Evolutionary conservation across 1,140 invertebrate genomes (phyloP), one percentile per base, ranked within the genome.

Genomic region (Aethina tumida): DNA sequence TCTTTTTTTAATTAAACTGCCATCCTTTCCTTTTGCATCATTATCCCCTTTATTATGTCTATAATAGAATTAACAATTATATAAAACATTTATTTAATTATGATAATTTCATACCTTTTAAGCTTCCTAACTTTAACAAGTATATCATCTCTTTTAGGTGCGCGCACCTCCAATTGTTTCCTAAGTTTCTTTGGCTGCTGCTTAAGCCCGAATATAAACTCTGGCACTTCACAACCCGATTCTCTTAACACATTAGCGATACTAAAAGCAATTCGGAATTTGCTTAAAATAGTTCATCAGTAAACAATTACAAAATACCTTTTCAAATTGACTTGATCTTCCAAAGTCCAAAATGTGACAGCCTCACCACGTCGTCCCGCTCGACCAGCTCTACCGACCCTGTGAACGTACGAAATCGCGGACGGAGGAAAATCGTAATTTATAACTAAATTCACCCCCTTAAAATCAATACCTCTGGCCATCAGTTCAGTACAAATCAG

Each of bases 381-480:
- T 51, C 96, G 67, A 2, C 96, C 96, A 1, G 94, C 96, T 40
- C 96, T 43, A 18, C 92, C 87, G 67, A 77, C 67, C 44, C 71
- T 76, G 67, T 99, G 96, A 49, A 99, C 86, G 55, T 99, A 99
- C 10, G 87, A 84, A 39, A 97, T 85, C 25, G 84, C 80, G 21
- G 81, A 85, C 8, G 81, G 77, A 17, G 96, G 96, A 58, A 98
- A 92, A 68, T 99, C 96, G 62, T 95, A 99, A 68, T 99, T 99
- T 38, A 99, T 76, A 15, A 99, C 93, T 3, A 98, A 66, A 69
- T 94, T 96, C 14, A 99, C 89, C 7, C 88, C 92, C 60, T 93
- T 92, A 56, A 99, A 97, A 67, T 99, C 96, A 46, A 99, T 91
- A 51, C 96, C 96, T 50, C 96, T 75, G 5, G 88, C 87, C 86